phyloP scores from a whole-genome alignment of 64 coral and sea anemone species.

The Stichodactyla helianthus region DNA sequence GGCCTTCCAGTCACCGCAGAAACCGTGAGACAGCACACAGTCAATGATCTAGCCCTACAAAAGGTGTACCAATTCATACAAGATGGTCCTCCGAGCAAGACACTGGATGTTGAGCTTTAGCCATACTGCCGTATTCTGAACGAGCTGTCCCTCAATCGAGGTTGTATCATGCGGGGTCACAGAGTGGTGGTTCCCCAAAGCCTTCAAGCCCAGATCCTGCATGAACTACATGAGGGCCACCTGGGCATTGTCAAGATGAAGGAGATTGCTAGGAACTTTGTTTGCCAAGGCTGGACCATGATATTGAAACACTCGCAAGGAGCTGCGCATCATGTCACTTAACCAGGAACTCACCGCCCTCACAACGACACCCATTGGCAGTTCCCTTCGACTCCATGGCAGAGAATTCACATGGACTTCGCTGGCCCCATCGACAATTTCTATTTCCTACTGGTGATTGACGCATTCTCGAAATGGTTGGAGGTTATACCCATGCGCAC shows the following conservation, averaged over 20 bases:
- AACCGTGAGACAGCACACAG: too few relatives aligned
- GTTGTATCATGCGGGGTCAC: too few relatives aligned
- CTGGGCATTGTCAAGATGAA: conserved; percentile 38
- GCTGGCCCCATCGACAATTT: neutral
- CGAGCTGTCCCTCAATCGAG: too few relatives aligned
- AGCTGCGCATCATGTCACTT: conserved; percentile 13
- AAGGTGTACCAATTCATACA: too few relatives aligned
- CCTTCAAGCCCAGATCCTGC: too few relatives aligned
- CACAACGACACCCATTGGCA: conserved; percentile 30
- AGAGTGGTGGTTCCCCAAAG: too few relatives aligned
- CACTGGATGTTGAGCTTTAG: too few relatives aligned
- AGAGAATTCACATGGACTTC: conserved; percentile 37
- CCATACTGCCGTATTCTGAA: too few relatives aligned
- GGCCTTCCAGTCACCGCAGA: too few relatives aligned
- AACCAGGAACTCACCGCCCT: neutral
- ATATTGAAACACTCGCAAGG: conserved; percentile 11
- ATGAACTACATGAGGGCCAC: conserved; percentile 26
- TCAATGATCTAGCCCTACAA: too few relatives aligned
- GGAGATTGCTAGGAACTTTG: conserved; percentile 10
- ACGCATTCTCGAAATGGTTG: conserved; percentile 11
- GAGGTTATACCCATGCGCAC: neutral
- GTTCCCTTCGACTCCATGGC: conserved; percentile 16
- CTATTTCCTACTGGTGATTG: neutral
- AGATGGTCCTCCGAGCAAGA: too few relatives aligned
- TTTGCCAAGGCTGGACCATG: conserved; percentile 13